Base-by-base conservation (phyloP, 2,888 invertebrate species). In the Escarpia spicata region DNA sequence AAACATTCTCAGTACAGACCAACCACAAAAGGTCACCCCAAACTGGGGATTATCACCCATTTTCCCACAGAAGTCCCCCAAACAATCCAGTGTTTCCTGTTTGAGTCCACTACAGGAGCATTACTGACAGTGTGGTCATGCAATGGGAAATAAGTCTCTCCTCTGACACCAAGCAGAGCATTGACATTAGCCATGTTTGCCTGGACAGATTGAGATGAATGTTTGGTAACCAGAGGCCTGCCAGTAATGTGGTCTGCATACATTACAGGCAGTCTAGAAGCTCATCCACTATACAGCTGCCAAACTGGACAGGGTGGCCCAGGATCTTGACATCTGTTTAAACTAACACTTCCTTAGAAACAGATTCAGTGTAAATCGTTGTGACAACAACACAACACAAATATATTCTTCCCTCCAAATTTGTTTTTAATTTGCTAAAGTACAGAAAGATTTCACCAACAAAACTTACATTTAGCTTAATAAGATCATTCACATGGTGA, bases 191-290 rank as follows among this genome's bases (percentile, higher is more conserved):
- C 75, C 75, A 75, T 26, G 75, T 75, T 75, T 75, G 26, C 75
- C 19, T 75, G 19, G 75, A 75, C 75, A 75, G 75, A 75, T 75
- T 75, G 75, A 75, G 75, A 75, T 75, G 75, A 75, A 75, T 75
- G 75, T 6, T 26, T 75, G 15, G 75, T 75, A 75, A 75, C 75
- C 6, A n/a, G 75, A 75, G 75, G 75, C 19, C 75, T 19, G 75
- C 19, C 75, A 26, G 75, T 75, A 75, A 75, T 75, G 75, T n/a
- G n/a, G 75, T 26, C 75, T 26, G 75, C 26, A 52, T 52, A n/a
- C 75, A 75, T 75, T 75, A 26, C 75, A 75, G 75, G n/a, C 75
- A 26, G 75, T 75, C 75, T 75, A 26, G 19, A 52, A 52, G 19
- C 75, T 75, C 26, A n/a, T 26, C 19, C 75, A 26, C 26, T 3